Evolutionary conservation across 2,113 vertebrate species (phyloP).

Genomic region (Aspidoscelis tigris): DNA sequence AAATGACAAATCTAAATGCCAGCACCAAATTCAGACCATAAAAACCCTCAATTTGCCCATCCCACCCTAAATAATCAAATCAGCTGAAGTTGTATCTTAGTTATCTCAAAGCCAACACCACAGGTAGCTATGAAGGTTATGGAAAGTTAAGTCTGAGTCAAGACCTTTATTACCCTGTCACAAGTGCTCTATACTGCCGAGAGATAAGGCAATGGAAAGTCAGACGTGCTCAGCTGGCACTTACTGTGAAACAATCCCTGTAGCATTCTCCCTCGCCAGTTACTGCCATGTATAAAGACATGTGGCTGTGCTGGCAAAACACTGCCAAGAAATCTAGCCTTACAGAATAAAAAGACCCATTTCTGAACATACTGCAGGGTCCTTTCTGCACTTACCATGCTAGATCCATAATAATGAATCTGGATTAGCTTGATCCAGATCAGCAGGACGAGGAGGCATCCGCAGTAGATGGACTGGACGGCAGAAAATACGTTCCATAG

Average conservation of each 20-base stretch:
- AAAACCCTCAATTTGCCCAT: not conserved
- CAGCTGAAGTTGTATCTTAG: not conserved
- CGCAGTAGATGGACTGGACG: too few relatives aligned
- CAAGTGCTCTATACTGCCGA: not conserved
- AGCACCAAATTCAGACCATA: not conserved
- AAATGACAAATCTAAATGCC: not conserved
- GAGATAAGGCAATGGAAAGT: not conserved
- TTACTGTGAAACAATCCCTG: not conserved
- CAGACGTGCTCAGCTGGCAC: not conserved
- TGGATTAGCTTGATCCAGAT: too few relatives aligned
- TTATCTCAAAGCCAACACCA: not conserved
- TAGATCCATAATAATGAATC: too few relatives aligned
- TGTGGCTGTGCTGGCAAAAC: not conserved
- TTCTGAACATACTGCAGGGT: too few relatives aligned
- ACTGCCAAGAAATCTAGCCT: not conserved
- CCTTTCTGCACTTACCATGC: too few relatives aligned
- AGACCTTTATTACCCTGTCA: slow-evolving; percentile 6
- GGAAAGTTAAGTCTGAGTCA: not conserved
- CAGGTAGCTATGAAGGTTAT: not conserved
- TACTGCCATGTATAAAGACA: not conserved
- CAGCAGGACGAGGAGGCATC: too few relatives aligned
- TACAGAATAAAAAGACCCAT: too few relatives aligned
- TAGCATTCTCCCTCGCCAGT: not conserved
- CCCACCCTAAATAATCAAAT: not conserved
- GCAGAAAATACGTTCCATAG: too few relatives aligned